Conservation (phyloP, 2,113 vertebrate genomes). For the Cyphomyrus plagiostoma region DNA sequence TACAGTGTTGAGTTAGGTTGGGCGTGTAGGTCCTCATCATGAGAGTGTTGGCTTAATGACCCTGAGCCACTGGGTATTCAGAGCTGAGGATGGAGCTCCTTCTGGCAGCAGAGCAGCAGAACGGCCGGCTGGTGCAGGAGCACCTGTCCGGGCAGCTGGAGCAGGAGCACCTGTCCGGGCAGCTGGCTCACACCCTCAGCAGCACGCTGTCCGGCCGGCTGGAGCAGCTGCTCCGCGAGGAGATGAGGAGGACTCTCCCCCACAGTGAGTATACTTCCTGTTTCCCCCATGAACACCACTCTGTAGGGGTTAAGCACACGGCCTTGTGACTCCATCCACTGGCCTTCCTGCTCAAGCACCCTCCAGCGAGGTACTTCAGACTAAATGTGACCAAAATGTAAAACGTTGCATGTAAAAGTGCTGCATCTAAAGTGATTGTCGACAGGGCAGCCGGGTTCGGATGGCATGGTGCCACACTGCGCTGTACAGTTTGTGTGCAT, state of each 20-base stretch:
- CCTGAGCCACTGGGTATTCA: conserved; percentile 54
- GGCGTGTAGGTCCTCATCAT: neutral
- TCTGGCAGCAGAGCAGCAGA: conserved; percentile 73
- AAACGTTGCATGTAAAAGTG: neutral
- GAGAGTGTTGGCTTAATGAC: conserved; percentile 59
- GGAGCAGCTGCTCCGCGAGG: conserved; percentile 87
- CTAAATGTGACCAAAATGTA: neutral
- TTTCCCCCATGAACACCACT: neutral
- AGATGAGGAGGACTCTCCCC: conserved; percentile 89
- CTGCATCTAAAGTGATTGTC: neutral
- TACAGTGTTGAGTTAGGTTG: neutral
- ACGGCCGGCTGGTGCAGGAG: conserved; percentile 82
- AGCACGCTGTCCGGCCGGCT: conserved; percentile 72
- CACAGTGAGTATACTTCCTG: conserved; percentile 68
- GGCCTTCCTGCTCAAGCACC: neutral
- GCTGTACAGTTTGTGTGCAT: neutral
- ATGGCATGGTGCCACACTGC: too few relatives aligned
- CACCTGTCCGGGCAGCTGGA: conserved; percentile 43
- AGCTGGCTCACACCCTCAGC: conserved; percentile 78
- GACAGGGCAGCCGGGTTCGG: neutral
- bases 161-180: conserved; percentile 61
- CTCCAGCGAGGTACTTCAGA: neutral
- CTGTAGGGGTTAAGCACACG: neutral
- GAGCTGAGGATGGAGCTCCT: conserved; percentile 77
- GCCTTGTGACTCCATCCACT: neutral